Conservation (phyloP, 1,140 invertebrate species). For the Nebria ingens region DNA sequence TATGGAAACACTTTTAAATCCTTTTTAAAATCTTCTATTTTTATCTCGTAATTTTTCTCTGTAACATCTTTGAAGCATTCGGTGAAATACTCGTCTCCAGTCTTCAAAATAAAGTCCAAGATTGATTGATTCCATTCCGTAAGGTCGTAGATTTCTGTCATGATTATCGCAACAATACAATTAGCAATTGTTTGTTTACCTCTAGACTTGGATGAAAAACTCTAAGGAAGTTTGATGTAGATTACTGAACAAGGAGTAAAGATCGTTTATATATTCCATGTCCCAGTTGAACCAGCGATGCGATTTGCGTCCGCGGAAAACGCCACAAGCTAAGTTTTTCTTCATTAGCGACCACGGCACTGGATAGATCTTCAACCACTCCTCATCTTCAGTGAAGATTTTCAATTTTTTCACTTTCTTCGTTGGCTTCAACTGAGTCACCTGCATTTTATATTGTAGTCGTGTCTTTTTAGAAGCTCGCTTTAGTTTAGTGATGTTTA, state of each 20-base stretch:
- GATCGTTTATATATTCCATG: slow-evolving; percentile 47
- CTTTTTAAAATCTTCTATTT: slow-evolving; percentile 38
- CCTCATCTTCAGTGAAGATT: slow-evolving; percentile 27
- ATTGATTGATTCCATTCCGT: slow-evolving; percentile 47
- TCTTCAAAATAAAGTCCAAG: slow-evolving; percentile 45
- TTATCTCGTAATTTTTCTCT: slow-evolving; percentile 41
- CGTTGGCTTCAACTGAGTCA: slow-evolving; percentile 20
- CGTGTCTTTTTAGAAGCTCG: slow-evolving; percentile 36
- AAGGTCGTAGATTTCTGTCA: slow-evolving; percentile 42
- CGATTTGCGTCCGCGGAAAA: slow-evolving; percentile 15
- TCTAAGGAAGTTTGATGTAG: slow-evolving; percentile 40
- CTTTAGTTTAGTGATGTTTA: slow-evolving; percentile 41
- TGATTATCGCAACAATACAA: slow-evolving; percentile 42
- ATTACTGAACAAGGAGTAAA: slow-evolving; percentile 47
- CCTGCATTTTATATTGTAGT: slow-evolving; percentile 33
- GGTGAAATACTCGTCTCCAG: slow-evolving; percentile 42
- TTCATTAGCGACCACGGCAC: slow-evolving; percentile 29
- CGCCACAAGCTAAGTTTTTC: slow-evolving; percentile 17
- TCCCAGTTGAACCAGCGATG: slow-evolving; percentile 45
- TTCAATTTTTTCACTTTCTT: slow-evolving; percentile 15
- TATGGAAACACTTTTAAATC: slow-evolving; percentile 41
- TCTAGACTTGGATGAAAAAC: slow-evolving; percentile 33
- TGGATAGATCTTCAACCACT: slow-evolving; percentile 27
- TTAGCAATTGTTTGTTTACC: slow-evolving; percentile 46
- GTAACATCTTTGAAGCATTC: slow-evolving; percentile 36